Percentiles rank a stretch among this genome's conserved stretches.
These are phyloP conservation scores for Ceyx melanurus DNA, from an alignment of 2,113 vertebrate genomes.

Conservation along the genomic window DNA sequence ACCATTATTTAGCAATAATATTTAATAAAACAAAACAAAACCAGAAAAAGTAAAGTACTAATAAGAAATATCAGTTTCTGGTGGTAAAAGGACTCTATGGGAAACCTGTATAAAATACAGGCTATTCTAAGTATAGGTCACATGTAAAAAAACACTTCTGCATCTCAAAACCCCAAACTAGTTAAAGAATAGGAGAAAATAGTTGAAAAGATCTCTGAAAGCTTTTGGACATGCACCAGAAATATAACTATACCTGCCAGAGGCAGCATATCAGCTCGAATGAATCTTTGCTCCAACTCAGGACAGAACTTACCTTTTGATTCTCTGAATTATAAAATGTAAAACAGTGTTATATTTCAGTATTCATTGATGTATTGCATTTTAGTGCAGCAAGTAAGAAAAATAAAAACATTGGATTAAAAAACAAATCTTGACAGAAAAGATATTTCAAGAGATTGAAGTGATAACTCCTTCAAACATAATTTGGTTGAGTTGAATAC, in stretches of 20 bases:
- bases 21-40: neutral
- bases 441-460: neutral
- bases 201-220: neutral
- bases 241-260: neutral
- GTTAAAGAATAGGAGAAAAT: neutral
- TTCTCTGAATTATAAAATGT: neutral
- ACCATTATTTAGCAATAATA: neutral
- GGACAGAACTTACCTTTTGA: neutral
- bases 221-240: rapidly evolving
- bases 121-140: neutral
- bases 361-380: neutral
- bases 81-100: neutral
- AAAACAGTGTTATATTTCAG: neutral
- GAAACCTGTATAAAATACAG: neutral
- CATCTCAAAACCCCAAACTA: neutral
- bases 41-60: neutral
- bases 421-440: neutral
- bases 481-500: neutral
- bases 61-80: neutral
- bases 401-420: neutral
- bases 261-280: neutral
- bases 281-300: neutral
- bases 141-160: neutral
- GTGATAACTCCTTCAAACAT: neutral
- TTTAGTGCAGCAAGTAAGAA: neutral